Evolutionary conservation across 2,113 vertebrate species (phyloP).

Genomic region (Condylura cristata): DNA sequence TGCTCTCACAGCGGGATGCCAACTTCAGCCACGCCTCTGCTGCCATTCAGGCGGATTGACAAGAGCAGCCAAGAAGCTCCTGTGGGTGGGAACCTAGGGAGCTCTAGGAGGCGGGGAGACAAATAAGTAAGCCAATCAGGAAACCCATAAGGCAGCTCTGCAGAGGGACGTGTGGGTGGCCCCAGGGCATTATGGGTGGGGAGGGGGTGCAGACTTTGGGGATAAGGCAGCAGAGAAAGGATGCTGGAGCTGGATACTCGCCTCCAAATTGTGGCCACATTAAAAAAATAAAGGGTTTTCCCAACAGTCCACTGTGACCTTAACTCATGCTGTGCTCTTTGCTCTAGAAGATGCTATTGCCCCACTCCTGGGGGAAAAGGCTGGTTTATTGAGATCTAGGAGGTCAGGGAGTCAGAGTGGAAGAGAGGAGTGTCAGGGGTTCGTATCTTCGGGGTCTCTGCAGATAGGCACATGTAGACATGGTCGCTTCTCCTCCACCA

Average conservation of each 20-base stretch:
- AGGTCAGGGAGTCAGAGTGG: background rate
- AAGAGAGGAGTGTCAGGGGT: conserved; percentile 14
- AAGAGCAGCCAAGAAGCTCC: background rate
- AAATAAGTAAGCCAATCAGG: conserved; percentile 62
- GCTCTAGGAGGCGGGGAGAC: background rate
- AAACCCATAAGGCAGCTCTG: conserved; percentile 26
- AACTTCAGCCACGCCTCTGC: conserved; percentile 14
- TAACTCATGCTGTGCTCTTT: background rate
- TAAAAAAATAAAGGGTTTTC: conserved; percentile 42
- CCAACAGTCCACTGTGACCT: background rate
- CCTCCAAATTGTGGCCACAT: background rate
- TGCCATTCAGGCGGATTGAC: background rate
- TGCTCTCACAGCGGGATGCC: conserved; percentile 9
- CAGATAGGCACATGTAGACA: conserved; percentile 79
- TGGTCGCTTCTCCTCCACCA: conserved; percentile 70
- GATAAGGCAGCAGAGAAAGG: background rate
- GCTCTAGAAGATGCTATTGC: conserved; percentile 31
- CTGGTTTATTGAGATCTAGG: conserved; percentile 70
- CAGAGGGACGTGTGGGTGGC: conserved; percentile 17
- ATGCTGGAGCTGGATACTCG: background rate
- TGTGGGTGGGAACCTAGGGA: background rate
- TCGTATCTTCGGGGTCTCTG: conserved; percentile 58
- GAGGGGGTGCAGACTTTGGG: background rate
- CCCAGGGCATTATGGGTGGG: background rate
- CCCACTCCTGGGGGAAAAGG: background rate